phyloP scores from a whole-genome alignment of 2,113 vertebrate genomes.

The Emberiza fucata region DNA sequence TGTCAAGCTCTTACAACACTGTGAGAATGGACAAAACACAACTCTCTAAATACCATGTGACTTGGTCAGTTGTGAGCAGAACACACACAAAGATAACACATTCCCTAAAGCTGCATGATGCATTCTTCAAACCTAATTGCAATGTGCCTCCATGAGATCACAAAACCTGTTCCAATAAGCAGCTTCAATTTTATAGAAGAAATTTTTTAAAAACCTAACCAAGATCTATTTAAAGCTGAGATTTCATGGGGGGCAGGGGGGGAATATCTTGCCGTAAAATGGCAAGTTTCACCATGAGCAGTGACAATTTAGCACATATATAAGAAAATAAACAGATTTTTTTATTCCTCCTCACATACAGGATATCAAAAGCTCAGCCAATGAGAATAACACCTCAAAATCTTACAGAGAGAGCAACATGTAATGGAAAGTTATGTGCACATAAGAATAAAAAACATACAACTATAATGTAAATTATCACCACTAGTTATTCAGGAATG shows the following conservation, averaged over 20 bases:
- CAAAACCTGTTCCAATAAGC: neutral
- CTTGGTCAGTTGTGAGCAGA: neutral
- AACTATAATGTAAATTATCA: neutral
- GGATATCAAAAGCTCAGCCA: neutral
- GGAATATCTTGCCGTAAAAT: neutral
- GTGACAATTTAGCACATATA: neutral
- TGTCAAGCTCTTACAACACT: neutral
- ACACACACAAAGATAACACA: neutral
- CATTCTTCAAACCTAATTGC: neutral
- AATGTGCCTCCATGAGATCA: neutral
- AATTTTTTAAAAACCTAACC: neutral
- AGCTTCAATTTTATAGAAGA: neutral
- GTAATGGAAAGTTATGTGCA: neutral
- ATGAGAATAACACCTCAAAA: neutral
- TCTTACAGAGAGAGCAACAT: fast-evolving
- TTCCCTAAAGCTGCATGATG: neutral
- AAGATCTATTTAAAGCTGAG: neutral
- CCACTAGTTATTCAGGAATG: neutral
- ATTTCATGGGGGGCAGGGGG: neutral
- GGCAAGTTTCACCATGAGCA: neutral
- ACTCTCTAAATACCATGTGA: neutral
- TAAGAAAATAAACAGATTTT: neutral
- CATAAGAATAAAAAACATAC: neutral
- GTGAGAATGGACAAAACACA: neutral
- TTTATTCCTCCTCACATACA: neutral